Conservation (phyloP, 2,888 invertebrate species). For the Phorcus lineatus region DNA sequence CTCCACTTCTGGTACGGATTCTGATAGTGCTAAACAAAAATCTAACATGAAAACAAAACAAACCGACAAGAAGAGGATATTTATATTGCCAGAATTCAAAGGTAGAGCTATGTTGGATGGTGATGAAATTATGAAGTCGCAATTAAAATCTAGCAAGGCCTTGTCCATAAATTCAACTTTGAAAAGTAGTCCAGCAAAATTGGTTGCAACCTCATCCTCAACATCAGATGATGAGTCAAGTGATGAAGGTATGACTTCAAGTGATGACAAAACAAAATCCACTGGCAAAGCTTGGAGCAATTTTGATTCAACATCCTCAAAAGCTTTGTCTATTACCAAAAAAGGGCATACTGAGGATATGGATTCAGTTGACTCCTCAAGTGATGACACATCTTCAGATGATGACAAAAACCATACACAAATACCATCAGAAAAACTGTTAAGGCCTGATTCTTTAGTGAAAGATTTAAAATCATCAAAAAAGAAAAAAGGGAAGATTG, state of each 20-base stretch:
- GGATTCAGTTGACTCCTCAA: background rate
- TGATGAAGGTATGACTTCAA: background rate
- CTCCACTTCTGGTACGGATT: background rate
- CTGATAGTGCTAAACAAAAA: background rate
- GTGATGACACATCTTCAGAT: background rate
- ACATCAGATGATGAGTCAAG: too few relatives aligned
- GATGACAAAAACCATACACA: background rate
- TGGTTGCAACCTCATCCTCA: too few relatives aligned
- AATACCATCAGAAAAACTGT: conserved; percentile 38
- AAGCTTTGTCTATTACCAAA: too few relatives aligned
- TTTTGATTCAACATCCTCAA: background rate
- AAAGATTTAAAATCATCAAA: too few relatives aligned
- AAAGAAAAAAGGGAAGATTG: too few relatives aligned
- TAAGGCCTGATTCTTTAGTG: conserved; percentile 37
- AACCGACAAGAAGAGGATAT: background rate
- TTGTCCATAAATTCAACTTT: too few relatives aligned
- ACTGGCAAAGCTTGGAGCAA: too few relatives aligned
- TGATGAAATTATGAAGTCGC: background rate
- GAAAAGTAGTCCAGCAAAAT: too few relatives aligned
- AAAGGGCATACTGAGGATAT: background rate
- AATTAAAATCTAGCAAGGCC: too few relatives aligned
- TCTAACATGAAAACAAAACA: background rate
- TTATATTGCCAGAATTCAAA: background rate
- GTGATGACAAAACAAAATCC: too few relatives aligned
- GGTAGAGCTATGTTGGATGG: background rate